phyloP scores from a whole-genome alignment of 2,113 vertebrate genomes.

The Hippocampus comes region DNA sequence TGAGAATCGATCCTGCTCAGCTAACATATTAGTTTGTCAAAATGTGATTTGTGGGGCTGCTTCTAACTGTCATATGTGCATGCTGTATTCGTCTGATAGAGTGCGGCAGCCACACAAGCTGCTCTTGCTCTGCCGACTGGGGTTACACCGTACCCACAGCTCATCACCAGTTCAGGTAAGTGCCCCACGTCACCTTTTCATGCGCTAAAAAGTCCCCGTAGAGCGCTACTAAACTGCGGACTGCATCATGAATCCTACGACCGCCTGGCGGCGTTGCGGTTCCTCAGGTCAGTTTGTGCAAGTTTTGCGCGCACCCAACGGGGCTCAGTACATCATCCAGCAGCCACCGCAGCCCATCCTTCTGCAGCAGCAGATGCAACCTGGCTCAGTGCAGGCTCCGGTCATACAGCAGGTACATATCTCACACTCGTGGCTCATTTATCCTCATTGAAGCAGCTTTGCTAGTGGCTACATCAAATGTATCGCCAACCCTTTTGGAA shows the following conservation, averaged over 20 bases:
- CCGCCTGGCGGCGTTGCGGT: neutral
- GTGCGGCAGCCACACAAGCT: slow-evolving; percentile 94
- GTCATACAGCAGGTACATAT: slow-evolving; percentile 91
- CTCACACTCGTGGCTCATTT: neutral
- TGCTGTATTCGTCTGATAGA: slow-evolving; percentile 72
- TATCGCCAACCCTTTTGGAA: neutral
- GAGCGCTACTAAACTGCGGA: neutral
- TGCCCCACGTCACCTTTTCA: neutral
- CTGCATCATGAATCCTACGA: neutral
- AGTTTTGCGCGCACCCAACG: slow-evolving; percentile 89
- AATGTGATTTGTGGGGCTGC: neutral
- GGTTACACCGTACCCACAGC: slow-evolving; percentile 89
- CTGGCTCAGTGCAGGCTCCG: slow-evolving; percentile 89
- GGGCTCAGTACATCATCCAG: slow-evolving; percentile 92
- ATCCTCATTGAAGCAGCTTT: neutral
- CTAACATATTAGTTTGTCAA: no score
- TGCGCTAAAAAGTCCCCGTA: neutral
- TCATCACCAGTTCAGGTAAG: slow-evolving; percentile 91
- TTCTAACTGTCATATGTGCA: neutral
- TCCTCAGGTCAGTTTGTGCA: slow-evolving; percentile 90
- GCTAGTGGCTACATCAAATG: neutral
- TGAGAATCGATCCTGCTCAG: no score
- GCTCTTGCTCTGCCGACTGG: slow-evolving; percentile 90
- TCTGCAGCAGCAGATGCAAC: slow-evolving; percentile 94
- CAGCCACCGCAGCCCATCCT: slow-evolving; percentile 92